These are phyloP conservation scores for Cerastis rubricosa DNA, from an alignment of 2,888 invertebrate genomes.

Conservation along the genomic window DNA sequence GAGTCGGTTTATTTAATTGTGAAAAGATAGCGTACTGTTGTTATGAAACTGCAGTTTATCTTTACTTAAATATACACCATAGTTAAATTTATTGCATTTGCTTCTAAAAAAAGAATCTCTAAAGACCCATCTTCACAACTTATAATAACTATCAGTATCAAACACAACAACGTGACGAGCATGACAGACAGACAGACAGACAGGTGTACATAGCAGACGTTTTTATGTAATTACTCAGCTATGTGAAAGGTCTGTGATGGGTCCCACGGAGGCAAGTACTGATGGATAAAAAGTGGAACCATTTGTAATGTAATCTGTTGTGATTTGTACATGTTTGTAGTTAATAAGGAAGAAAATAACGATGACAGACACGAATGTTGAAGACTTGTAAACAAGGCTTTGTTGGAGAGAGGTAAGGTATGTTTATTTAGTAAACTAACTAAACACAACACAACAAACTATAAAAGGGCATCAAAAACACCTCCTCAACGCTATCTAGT, in stretches of 20 bases:
- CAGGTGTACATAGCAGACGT: slow-evolving; percentile 23
- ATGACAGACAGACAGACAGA: slow-evolving; percentile 35
- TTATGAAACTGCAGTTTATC: not conserved
- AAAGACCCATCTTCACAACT: slow-evolving; percentile 2
- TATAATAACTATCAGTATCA: slow-evolving; percentile 22
- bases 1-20: not conserved
- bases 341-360: slow-evolving; percentile 29
- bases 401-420: not conserved
- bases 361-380: slow-evolving; percentile 23
- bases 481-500: no score
- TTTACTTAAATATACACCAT: not conserved
- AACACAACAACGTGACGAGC: slow-evolving; percentile 19
- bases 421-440: not conserved
- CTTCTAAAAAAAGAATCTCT: not conserved
- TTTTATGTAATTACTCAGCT: slow-evolving; percentile 48
- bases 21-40: not conserved
- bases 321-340: slow-evolving; percentile 22
- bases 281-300: slow-evolving; percentile 26
- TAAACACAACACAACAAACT: no score
- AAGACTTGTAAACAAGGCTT: not conserved
- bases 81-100: no score
- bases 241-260: slow-evolving; percentile 49
- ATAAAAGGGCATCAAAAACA: no score
- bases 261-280: slow-evolving; percentile 45
- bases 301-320: slow-evolving; percentile 45